These are phyloP conservation scores for Dermatemys mawii DNA, from an alignment of 2,113 vertebrate genomes.

Conservation along the genomic window DNA sequence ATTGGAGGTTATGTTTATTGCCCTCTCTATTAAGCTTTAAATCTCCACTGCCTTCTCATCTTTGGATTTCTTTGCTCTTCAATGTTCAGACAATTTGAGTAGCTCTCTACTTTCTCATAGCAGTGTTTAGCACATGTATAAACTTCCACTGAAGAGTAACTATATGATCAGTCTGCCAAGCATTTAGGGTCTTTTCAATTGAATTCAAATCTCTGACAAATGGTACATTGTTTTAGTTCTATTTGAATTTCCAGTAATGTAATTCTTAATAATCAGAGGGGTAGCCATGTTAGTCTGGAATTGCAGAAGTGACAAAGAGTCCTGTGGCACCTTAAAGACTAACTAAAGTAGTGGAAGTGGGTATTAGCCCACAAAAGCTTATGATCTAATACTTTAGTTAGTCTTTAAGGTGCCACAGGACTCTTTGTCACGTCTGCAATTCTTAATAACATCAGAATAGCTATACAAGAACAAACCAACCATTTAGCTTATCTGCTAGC, in stretches of 20 bases:
- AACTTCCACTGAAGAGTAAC: neutral
- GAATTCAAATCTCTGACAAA: neutral
- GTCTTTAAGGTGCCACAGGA: too few relatives aligned
- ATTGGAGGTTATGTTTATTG: neutral
- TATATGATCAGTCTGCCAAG: accelerated
- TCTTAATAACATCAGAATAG: neutral
- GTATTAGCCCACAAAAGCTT: too few relatives aligned
- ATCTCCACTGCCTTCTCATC: neutral
- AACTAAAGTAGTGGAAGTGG: too few relatives aligned
- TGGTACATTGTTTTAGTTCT: neutral
- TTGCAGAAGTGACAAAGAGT: too few relatives aligned
- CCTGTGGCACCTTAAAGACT: too few relatives aligned
- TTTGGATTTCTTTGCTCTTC: neutral
- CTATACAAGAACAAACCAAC: neutral
- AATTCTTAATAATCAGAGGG: neutral
- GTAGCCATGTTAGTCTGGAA: too few relatives aligned
- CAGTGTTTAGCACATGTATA: neutral
- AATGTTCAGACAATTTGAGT: neutral
- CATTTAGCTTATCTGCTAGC: neutral
- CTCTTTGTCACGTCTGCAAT: too few relatives aligned
- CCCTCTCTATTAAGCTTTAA: neutral
- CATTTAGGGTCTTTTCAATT: neutral
- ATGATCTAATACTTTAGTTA: too few relatives aligned
- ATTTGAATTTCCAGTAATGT: neutral
- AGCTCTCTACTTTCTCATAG: neutral